phyloP scores from a whole-genome alignment of 2,888 invertebrate genomes.

The Anoncus sp. region DNA sequence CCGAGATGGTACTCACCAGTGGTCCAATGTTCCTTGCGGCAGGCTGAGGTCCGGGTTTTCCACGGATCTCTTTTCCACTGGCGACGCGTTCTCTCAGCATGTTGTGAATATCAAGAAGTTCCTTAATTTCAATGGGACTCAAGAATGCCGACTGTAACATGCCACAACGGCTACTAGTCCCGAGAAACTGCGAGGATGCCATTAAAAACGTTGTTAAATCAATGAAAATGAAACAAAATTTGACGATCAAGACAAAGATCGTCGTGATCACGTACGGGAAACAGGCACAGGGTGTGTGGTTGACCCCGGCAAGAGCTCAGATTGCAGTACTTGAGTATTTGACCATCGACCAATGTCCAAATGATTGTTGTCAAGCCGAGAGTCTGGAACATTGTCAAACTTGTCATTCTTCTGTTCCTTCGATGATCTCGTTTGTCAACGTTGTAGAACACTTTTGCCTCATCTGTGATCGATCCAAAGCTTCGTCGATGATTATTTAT shows the following conservation, averaged over 20 bases:
- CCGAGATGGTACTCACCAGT: no score
- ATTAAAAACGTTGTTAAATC: no score
- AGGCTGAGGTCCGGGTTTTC: constrained; percentile 14
- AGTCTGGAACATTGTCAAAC: background rate
- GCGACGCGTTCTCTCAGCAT: background rate
- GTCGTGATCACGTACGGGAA: background rate
- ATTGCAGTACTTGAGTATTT: background rate
- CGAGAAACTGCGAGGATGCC: background rate
- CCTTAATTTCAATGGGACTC: background rate
- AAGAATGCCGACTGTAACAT: background rate
- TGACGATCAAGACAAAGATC: no score
- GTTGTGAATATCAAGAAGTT: background rate
- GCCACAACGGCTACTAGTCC: background rate
- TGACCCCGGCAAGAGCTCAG: background rate
- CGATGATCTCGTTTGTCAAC: no score
- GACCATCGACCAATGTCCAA: background rate
- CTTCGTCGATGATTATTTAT: no score
- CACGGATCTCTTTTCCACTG: background rate
- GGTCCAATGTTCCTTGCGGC: background rate
- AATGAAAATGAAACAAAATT: background rate
- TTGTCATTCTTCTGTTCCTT: background rate
- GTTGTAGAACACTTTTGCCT: no score
- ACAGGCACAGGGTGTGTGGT: background rate
- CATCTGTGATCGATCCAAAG: no score
- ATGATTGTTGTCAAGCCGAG: background rate